Conservation (phyloP, 2,797 vertebrate species). For the Kryptopterus vitreolus region DNA sequence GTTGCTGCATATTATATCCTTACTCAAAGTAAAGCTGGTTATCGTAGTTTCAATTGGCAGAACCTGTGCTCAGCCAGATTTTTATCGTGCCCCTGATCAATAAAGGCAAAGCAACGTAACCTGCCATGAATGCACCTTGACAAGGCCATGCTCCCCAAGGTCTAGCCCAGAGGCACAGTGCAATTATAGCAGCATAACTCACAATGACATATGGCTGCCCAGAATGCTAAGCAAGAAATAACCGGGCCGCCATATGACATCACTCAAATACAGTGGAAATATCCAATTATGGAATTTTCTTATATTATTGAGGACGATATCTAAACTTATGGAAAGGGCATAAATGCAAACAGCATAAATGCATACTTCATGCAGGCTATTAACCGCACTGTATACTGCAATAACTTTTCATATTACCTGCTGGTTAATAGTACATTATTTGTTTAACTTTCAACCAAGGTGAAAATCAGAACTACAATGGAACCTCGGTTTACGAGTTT, state of each 20-base stretch:
- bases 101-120: slow-evolving; percentile 58
- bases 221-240: slow-evolving; percentile 58
- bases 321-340: slow-evolving; percentile 14
- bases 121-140: slow-evolving; percentile 61
- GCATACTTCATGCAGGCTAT: background rate
- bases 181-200: slow-evolving; percentile 65
- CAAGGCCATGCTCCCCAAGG: slow-evolving; percentile 62
- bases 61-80: slow-evolving; percentile 48
- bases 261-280: slow-evolving; percentile 50
- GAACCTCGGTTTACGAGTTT: too few relatives aligned
- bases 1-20: slow-evolving; percentile 47
- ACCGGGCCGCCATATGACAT: slow-evolving; percentile 47
- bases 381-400: background rate
- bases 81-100: slow-evolving; percentile 55
- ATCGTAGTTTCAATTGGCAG: slow-evolving; percentile 57
- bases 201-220: slow-evolving; percentile 62
- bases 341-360: too few relatives aligned
- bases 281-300: slow-evolving; percentile 33
- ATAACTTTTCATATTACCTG: background rate
- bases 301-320: slow-evolving; percentile 29
- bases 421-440: background rate
- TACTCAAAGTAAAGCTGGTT: slow-evolving; percentile 45
- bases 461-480: background rate
- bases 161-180: slow-evolving; percentile 56
- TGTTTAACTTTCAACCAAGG: background rate